Conservation (phyloP, 2,888 invertebrate species). For the Baronia brevicornis region DNA sequence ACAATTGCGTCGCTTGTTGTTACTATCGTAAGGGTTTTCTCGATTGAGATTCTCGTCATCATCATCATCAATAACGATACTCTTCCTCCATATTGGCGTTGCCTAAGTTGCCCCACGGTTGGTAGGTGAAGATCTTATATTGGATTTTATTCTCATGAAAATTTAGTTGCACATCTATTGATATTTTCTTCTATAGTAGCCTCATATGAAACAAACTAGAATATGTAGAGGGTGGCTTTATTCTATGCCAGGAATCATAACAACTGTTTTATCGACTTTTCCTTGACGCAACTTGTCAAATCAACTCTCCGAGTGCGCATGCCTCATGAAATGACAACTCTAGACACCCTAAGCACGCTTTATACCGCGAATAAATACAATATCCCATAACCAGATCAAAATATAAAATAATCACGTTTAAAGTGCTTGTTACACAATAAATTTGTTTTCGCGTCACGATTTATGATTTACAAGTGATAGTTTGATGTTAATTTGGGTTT, state of each 20-base stretch:
- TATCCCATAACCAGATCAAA: slow-evolving; percentile 7
- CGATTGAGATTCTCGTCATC: no score
- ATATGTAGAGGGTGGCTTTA: background rate
- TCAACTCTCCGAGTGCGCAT: slow-evolving; percentile 41
- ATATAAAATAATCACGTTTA: background rate
- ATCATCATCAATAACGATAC: no score
- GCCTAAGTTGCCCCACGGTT: no score
- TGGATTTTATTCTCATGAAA: no score
- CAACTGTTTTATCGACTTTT: slow-evolving; percentile 61
- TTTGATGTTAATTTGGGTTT: background rate
- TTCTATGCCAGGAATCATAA: slow-evolving; percentile 8
- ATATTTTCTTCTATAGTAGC: background rate
- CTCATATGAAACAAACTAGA: background rate
- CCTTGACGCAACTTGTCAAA: slow-evolving; percentile 45
- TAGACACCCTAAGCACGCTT: slow-evolving; percentile 54
- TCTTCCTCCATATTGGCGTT: no score
- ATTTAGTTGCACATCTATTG: no score
- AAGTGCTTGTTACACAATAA: slow-evolving; percentile 5
- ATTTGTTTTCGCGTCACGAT: slow-evolving; percentile 2
- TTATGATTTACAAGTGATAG: slow-evolving; percentile 1
- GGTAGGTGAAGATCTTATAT: no score
- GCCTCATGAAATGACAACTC: slow-evolving; percentile 49
- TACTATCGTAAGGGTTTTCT: no score
- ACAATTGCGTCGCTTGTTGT: no score
- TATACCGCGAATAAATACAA: slow-evolving; percentile 11